Evolutionary conservation across 1,140 invertebrate genomes (phyloP).

Genomic region (Tetragnatha versicolor): DNA sequence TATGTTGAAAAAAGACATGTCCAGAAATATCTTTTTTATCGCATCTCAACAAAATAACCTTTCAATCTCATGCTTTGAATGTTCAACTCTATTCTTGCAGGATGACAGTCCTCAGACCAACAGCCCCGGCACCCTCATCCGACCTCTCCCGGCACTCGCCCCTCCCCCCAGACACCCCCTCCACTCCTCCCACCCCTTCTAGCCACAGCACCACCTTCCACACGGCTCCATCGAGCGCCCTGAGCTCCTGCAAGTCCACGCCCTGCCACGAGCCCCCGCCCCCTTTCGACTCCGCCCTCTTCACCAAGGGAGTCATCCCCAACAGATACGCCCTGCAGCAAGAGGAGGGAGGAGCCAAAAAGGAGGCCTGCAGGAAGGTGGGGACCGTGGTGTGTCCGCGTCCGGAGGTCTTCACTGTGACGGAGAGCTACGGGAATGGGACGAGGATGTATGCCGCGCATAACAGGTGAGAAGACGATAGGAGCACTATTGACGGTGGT

Average conservation of each 20-base stretch:
- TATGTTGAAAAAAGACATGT: too few species aligned
- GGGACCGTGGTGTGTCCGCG: not conserved
- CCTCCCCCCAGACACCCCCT: not conserved
- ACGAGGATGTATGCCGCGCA: not conserved
- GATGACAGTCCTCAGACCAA: too few species aligned
- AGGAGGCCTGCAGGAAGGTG: not conserved
- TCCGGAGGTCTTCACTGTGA: slow-evolving; percentile 12
- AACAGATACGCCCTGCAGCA: slow-evolving; percentile 57
- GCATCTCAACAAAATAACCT: too few species aligned
- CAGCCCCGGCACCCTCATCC: not conserved
- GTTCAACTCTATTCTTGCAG: too few species aligned
- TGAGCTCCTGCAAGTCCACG: slow-evolving; percentile 41
- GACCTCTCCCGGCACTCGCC: not conserved
- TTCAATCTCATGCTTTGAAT: too few species aligned
- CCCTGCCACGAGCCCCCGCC: slow-evolving; percentile 2
- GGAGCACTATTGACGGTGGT: too few species aligned
- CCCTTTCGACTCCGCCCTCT: not conserved
- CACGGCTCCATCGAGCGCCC: not conserved
- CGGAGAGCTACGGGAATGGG: not conserved
- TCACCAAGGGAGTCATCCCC: slow-evolving; percentile 34
- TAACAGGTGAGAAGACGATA: slow-evolving; percentile 2
- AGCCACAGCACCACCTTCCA: slow-evolving; percentile 28
- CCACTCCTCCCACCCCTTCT: not conserved
- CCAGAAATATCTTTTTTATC: too few species aligned
- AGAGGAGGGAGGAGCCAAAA: too few species aligned